Evolutionary conservation across 2,888 invertebrate species (phyloP).

Genomic region (Plagiodera versicolora): DNA sequence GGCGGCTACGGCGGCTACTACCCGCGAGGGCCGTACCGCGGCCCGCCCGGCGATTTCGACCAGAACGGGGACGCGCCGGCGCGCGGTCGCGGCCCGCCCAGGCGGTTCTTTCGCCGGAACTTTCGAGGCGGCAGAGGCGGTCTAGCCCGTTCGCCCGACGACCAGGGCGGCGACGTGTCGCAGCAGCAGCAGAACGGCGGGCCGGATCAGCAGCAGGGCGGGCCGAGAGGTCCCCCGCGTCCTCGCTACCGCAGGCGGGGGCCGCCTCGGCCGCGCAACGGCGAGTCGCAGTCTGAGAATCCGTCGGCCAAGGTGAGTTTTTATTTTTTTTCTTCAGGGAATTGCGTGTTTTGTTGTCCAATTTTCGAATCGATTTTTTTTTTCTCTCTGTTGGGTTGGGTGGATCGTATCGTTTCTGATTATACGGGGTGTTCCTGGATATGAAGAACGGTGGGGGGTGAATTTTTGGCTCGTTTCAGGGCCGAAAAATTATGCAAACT

Average conservation of each 20-base stretch:
- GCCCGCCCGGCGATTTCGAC: slow-evolving; percentile 41
- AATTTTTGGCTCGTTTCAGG: no score
- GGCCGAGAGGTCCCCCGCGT: slow-evolving; percentile 42
- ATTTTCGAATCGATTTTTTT: no score
- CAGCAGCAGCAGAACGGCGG: slow-evolving; percentile 53
- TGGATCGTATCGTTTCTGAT: no score
- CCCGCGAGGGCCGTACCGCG: slow-evolving; percentile 53
- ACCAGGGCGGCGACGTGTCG: slow-evolving; percentile 51
- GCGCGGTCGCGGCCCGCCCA: slow-evolving; percentile 58
- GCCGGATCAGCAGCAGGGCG: slow-evolving; percentile 53
- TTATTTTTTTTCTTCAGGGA: no score
- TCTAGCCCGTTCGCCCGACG: slow-evolving; percentile 61
- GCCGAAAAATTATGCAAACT: no score
- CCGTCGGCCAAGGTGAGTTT: slow-evolving; percentile 20
- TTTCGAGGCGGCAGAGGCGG: slow-evolving; percentile 69
- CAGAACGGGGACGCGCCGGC: slow-evolving; percentile 53
- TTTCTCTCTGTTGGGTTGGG: no score
- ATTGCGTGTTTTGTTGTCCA: no score
- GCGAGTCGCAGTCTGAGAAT: slow-evolving; percentile 49
- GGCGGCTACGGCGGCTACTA: slow-evolving; percentile 52
- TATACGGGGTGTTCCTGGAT: no score
- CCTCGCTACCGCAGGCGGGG: slow-evolving; percentile 37
- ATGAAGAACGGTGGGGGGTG: no score
- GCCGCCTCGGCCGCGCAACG: slow-evolving; percentile 55
- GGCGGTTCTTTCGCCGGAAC: slow-evolving; percentile 72